A percentile compares a stretch with the other conserved stretches of the same genome.
Conservation (phyloP, 2,113 vertebrate genomes). For the Vulpes lagopus region DNA sequence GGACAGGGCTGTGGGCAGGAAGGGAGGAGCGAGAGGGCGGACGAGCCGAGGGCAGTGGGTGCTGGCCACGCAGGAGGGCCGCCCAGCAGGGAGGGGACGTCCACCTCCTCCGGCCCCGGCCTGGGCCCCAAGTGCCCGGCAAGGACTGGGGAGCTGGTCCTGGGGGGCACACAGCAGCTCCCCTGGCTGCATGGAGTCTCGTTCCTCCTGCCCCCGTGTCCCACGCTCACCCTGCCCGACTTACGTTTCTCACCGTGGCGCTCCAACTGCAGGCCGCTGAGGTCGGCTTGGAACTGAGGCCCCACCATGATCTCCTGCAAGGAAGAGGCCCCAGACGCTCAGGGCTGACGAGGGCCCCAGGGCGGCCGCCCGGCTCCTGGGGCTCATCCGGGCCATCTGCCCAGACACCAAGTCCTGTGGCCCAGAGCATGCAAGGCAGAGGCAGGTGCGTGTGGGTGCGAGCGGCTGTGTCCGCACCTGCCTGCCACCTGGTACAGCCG, state of each 20-base stretch:
- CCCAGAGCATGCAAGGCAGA: neutral
- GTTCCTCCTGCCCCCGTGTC: neutral
- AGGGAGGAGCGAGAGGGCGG: neutral
- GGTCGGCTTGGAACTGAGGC: conserved; percentile 94
- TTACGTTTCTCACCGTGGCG: conserved; percentile 91
- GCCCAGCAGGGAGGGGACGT: neutral
- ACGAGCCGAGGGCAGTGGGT: neutral
- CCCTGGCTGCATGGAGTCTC: neutral
- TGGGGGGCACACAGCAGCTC: neutral
- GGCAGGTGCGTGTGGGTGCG: too few species aligned
- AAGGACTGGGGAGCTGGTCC: too few species aligned
- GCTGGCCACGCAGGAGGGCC: neutral
- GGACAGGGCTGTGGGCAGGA: too few species aligned
- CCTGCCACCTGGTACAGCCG: neutral
- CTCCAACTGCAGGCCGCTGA: conserved; percentile 89
- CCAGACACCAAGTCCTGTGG: neutral
- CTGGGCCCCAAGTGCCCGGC: neutral
- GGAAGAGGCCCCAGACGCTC: neutral
- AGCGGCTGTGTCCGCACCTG: neutral
- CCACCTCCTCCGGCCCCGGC: neutral
- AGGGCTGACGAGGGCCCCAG: neutral
- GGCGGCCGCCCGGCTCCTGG: neutral
- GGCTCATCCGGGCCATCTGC: neutral
- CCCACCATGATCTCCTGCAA: conserved; percentile 97
- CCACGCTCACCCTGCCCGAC: neutral